Percentiles rank a stretch among this genome's conserved stretches.
Evolutionary conservation across 2,888 invertebrate genomes (phyloP).

Genomic region (Polia nebulosa): DNA sequence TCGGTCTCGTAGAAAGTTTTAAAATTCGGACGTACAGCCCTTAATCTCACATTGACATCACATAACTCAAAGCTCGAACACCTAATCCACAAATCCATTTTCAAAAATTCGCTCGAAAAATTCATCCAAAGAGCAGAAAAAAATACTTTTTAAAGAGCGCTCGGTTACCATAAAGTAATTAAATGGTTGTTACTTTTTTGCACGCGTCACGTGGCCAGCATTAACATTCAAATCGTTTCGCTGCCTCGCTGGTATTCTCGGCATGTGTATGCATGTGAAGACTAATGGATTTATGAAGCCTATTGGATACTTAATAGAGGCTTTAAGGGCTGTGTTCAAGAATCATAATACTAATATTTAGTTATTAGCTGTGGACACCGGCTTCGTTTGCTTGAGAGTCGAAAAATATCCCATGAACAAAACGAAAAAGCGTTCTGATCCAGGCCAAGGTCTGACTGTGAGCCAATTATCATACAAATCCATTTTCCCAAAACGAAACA

Average conservation of each 20-base stretch:
- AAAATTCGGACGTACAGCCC: not conserved
- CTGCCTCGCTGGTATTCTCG: constrained; percentile 2
- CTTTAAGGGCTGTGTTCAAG: not conserved
- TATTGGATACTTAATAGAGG: constrained; percentile 5
- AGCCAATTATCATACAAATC: too few species aligned
- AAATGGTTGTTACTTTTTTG: constrained; percentile 33
- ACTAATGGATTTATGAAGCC: constrained; percentile 38
- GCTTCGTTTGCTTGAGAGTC: not conserved
- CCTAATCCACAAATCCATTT: not conserved
- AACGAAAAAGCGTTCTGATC: too few species aligned
- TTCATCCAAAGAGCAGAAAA: constrained; percentile 12
- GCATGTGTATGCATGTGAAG: constrained; percentile 1
- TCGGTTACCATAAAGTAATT: constrained; percentile 32
- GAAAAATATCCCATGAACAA: too few species aligned
- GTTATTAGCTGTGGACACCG: not conserved
- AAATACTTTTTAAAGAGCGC: constrained; percentile 6
- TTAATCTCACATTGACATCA: not conserved
- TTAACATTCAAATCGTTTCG: constrained; percentile 34
- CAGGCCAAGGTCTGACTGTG: too few species aligned
- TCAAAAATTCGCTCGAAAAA: not conserved
- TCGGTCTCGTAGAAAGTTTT: not conserved
- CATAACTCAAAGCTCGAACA: constrained; percentile 3
- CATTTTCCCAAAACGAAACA: too few species aligned
- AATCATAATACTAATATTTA: not conserved
- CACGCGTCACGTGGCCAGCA: constrained; percentile 8